Conservation (phyloP, 2,113 vertebrate genomes). For the Hemiprocne comata region DNA sequence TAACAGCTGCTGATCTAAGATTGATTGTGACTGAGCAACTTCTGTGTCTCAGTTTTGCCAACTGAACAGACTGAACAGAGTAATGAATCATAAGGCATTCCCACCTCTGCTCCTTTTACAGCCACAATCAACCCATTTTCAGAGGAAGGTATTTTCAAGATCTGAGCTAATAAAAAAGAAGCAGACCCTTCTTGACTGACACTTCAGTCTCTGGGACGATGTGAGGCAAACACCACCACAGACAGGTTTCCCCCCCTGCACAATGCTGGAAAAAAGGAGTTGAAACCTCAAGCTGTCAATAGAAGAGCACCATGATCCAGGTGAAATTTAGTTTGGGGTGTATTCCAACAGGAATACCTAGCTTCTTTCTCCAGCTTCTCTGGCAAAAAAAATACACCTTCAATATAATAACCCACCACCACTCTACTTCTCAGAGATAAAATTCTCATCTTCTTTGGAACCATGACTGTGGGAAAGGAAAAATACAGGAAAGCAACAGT, state of each 20-base stretch:
- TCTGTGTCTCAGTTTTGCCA: neutral
- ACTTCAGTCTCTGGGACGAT: neutral
- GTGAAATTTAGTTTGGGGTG: neutral
- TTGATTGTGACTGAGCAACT: neutral
- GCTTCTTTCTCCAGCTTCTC: neutral
- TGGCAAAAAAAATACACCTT: neutral
- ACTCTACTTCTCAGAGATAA: neutral
- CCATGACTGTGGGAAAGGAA: neutral
- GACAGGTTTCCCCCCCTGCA: neutral
- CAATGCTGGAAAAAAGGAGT: neutral
- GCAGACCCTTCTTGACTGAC: neutral
- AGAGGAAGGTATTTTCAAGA: neutral
- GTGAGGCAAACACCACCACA: neutral
- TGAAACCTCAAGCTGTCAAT: neutral
- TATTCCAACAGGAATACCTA: neutral
- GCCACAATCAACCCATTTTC: neutral
- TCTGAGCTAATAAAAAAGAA: neutral
- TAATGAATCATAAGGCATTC: neutral
- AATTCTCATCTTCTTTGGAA: neutral
- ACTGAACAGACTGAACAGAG: neutral
- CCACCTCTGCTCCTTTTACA: neutral
- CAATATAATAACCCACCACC: neutral
- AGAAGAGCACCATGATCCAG: neutral
- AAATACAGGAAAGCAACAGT: neutral
- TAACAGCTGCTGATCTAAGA: neutral